Base-by-base conservation (phyloP, 1,140 invertebrate species). In the Tribolium madens region DNA sequence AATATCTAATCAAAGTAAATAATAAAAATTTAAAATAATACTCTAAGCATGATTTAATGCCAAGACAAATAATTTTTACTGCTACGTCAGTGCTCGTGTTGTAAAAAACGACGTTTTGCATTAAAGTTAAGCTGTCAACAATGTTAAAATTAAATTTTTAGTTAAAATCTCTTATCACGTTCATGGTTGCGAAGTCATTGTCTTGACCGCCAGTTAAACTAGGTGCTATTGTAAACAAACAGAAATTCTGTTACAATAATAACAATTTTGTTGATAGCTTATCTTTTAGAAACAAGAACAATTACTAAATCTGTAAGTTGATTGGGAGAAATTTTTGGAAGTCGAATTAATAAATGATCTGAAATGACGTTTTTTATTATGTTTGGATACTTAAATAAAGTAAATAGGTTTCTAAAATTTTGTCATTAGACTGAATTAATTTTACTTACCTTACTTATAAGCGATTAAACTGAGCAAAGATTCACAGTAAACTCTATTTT, bases 1-100 rank as follows among this genome's bases (percentile, higher is more conserved):
- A 57, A 33, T 64, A 64, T 64, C 57, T 64, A 33, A 64, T 33
- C 26, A 33, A 64, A 64, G 57, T 33, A 64, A 64, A 64, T 64
- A 57, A 18, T 21, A 21, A 57, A 57, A 57, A 13, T 42, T 64
- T 64, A 21, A 64, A 64, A 64, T 64, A 64, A 64, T 33, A 64
- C 3, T 17, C 3, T 12, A 50, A 50, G 14, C 48, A 50, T 15
- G 15, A 2, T 4, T 50, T 13, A 50, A 50, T 50, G 10, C 48
- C 13, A 50, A 17, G 6, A 50, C 13, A 14, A 50, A 50, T 17
- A 50, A 42, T 42, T 9, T 42, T 42, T 42, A 42, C 36, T 42
- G 36, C 36, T 10, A 42, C 2, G 36, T 42, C 36, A 42, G 36
- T 42, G 36, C 4, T n/a, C 0, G 9, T 1, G 36, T 42, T 42